These are phyloP conservation scores for Furnarius figulus DNA, from an alignment of 2,113 vertebrate genomes.

Conservation along the genomic window DNA sequence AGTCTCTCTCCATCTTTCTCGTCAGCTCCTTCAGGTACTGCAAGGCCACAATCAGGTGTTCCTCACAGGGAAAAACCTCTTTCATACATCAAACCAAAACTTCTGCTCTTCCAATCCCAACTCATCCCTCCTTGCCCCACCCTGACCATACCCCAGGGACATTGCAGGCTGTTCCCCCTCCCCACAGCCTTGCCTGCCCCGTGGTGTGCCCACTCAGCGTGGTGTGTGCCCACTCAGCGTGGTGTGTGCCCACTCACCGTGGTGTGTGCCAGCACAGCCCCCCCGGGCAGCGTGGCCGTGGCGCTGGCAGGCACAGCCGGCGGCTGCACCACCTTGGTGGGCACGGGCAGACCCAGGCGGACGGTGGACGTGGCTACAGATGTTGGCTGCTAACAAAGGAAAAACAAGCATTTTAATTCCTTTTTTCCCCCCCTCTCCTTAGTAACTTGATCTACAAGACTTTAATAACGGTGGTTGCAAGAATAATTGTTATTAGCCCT, in stretches of 20 bases:
- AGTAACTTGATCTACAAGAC: neutral
- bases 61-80: too few relatives aligned
- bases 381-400: neutral
- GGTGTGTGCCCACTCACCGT: conserved; percentile 58
- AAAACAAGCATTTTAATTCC: neutral
- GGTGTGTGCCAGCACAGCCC: conserved; percentile 59
- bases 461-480: neutral
- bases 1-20: too few relatives aligned
- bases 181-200: neutral
- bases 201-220: conserved; percentile 28
- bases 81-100: rapidly evolving
- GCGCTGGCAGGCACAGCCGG: conserved; percentile 59
- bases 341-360: conserved; percentile 52
- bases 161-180: too few relatives aligned
- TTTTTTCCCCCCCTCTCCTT: neutral
- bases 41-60: too few relatives aligned
- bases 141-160: rapidly evolving
- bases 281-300: conserved; percentile 67
- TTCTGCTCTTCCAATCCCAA: too few relatives aligned
- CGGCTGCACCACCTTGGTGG: conserved; percentile 77
- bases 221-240: conserved; percentile 52
- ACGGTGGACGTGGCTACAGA: conserved; percentile 32
- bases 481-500: neutral
- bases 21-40: too few relatives aligned
- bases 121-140: rapidly evolving